Base-by-base conservation (phyloP, 2,113 vertebrate species). In the Perca schrenkii region DNA sequence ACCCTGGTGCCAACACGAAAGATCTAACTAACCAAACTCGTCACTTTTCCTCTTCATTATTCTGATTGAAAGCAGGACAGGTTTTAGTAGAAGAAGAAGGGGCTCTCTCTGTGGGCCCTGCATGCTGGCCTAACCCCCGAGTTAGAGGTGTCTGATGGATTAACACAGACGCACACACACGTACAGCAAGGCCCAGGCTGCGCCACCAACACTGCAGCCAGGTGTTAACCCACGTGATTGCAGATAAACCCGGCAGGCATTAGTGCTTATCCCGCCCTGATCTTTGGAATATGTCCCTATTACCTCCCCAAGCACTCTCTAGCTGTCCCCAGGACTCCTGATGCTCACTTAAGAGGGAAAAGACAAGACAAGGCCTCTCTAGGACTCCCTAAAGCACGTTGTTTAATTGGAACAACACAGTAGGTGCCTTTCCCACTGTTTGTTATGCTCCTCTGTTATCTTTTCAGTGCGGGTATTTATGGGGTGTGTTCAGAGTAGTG, bases 231-330 rank as follows among this genome's bases (percentile, higher is more conserved):
- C 93, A 95, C 91, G 93, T 95, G 95, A 95, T 82, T 84, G 77
- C 83, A 93, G 93, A 95, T 95, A 94, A 95, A 95, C 92, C 92
- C 88, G 79, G 86, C 83, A 88, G 87, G 94, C 92, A 94, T 95
- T 95, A 95, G 94, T 84, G 80, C 88, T 96, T 95, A 96, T 96
- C 94, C 94, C 60, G 74, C 89, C 85, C 91, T 94, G 94, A 96
- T 95, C 93, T 95, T 95, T 94, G 92, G 92, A 95, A 93, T 93
- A 94, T 88, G 93, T 94, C 93, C 89, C 89, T 89, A 86, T 90
- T 92, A 90, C 90, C 92, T 87, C 85, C 67, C 61, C 77, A 56
- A 91, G 85, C 88, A 81, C 91, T 93, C 90, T 89, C 83, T 86
- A 84, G 84, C 87, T 90, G 89, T 92, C 89, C 87, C 71, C 80